Evolutionary conservation across 1,140 invertebrate genomes (phyloP), one percentile per base, ranked within the genome.

Genomic region (Idris sp.): DNA sequence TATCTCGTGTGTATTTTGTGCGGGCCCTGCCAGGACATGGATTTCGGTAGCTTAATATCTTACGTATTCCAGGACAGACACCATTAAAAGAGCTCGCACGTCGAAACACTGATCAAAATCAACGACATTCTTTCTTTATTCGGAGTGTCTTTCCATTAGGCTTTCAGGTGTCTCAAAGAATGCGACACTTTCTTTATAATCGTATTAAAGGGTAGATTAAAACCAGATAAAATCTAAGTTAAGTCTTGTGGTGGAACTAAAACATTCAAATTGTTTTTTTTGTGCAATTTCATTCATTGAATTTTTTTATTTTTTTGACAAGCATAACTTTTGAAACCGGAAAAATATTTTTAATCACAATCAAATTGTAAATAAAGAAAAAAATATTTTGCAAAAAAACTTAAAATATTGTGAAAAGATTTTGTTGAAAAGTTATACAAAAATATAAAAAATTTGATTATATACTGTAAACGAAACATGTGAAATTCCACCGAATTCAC

Each of bases 31-130:
- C 53, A 36, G 44, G 35, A 56, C 51, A 65, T 38, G 46, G 13
- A 38, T 74, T 67, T 54, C 54, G 43, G 61, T 74, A 74, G 62
- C 56, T 49, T 48, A 49, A 67, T 59, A 28, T 25, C 6, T 10
- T 54, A 65, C 19, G 7, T 10, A 25, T 22, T 22, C 26, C 26
- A 10, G 31, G 13, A 33, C 35, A 1, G 13, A 11, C n/a, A n/a
- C 36, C 44, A 61, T 61, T 61, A 71, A 54, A 48, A 46, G n/a
- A 13, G 18, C 7, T 58, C 8, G 22, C 15, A 13, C 51, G 31
- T 10, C 6, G 8, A 11, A 25, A 46, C 30, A 41, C 11, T 25
- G 26, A 61, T 71, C 43, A 26, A 54, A 53, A 26, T 49, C 44
- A 25, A 31, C 15, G 41, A 51, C 40, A 65, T 54, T 65, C 30